These are phyloP conservation scores for Pseudorhiza aurosa DNA, from an alignment of 30 jellyfish, hydroid and myxozoan species.

Conservation along the genomic window DNA sequence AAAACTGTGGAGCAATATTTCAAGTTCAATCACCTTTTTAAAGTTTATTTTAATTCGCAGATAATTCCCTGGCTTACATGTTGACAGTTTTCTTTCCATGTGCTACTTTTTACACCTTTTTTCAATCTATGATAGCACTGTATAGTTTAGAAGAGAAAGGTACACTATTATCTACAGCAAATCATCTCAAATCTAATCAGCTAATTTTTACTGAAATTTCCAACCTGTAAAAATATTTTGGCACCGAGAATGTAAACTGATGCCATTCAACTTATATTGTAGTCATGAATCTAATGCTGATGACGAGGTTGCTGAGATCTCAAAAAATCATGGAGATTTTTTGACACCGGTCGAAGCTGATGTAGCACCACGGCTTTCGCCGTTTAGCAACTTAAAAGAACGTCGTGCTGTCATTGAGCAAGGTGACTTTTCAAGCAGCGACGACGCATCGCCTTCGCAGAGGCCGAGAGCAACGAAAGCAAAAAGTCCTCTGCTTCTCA, in stretches of 20 bases:
- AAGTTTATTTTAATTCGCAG: no score
- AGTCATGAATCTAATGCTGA: conserved; percentile 27
- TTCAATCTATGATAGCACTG: neutral
- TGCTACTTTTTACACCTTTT: neutral
- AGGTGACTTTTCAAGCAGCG: conserved; percentile 67
- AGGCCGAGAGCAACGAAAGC: conserved; percentile 15
- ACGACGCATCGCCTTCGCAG: conserved; percentile 25
- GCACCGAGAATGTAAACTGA: neutral
- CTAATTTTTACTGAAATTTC: no score
- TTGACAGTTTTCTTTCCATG: neutral
- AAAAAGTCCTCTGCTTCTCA: conserved; percentile 64
- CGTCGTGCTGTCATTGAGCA: conserved; percentile 36
- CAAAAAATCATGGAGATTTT: conserved; percentile 11
- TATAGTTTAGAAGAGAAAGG: neutral
- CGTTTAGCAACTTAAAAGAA: conserved; percentile 58
- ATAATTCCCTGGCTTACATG: no score
- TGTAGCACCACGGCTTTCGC: conserved; percentile 60
- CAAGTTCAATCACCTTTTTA: no score
- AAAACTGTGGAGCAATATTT: neutral
- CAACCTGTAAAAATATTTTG: neutral
- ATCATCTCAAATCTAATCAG: no score
- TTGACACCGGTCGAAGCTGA: conserved; percentile 49
- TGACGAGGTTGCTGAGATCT: conserved; percentile 41
- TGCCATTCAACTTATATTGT: neutral
- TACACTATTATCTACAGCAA: no score